phyloP scores from a whole-genome alignment of 2,797 vertebrate species.

The Hippocampus kuda region DNA sequence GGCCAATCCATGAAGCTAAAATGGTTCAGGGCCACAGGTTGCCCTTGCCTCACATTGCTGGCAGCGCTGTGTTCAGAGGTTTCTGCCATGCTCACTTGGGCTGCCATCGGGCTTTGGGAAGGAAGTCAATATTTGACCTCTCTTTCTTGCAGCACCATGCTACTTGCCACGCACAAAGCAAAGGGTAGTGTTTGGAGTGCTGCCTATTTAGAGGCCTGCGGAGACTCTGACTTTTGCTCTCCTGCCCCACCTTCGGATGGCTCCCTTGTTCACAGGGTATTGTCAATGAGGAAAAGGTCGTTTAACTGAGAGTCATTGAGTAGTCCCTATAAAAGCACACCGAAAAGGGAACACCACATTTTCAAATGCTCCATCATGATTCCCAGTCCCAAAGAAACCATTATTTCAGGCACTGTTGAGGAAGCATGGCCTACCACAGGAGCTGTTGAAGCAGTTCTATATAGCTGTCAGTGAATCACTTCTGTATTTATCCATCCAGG shows the following conservation, averaged over 20 bases:
- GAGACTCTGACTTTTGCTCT: constrained; percentile 11
- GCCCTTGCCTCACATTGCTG: constrained; percentile 37
- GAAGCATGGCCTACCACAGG: neutral
- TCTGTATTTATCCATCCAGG: neutral
- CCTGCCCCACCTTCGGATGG: constrained; percentile 14
- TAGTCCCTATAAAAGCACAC: constrained; percentile 31
- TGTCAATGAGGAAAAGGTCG: constrained; percentile 35
- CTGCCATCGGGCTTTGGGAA: constrained; percentile 41
- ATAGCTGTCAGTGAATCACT: neutral
- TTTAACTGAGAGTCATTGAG: constrained; percentile 38
- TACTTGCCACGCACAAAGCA: constrained; percentile 40
- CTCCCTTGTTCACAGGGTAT: constrained; percentile 21
- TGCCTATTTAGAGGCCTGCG: constrained; percentile 17
- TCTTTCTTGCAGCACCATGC: constrained; percentile 54
- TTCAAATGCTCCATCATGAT: no score
- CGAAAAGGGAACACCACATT: constrained; percentile 16
- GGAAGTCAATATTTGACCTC: constrained; percentile 69
- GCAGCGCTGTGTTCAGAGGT: constrained; percentile 40
- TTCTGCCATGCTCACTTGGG: constrained; percentile 42
- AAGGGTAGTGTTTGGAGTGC: constrained; percentile 27
- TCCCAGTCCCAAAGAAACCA: no score
- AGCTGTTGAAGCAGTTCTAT: neutral
- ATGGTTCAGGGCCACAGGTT: constrained; percentile 37
- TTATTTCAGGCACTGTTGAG: no score
- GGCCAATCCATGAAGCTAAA: constrained; percentile 42